Evolutionary conservation across 2,113 vertebrate species (phyloP).

Genomic region (Callospermophilus lateralis): DNA sequence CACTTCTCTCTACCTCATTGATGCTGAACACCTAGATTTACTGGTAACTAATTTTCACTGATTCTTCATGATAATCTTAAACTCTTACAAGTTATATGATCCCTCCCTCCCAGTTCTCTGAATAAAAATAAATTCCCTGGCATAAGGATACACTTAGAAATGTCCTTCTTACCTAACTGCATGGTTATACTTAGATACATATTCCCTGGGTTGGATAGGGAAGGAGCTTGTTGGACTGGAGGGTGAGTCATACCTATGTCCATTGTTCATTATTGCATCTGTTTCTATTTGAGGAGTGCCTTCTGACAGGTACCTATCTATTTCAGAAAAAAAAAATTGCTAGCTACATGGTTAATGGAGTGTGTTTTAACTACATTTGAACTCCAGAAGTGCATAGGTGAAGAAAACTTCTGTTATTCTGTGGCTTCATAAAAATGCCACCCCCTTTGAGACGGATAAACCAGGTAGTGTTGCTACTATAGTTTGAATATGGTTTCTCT

Average conservation of each 20-base stretch:
- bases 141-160: neutral
- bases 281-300: slow-evolving; percentile 41
- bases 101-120: neutral
- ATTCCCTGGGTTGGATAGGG: neutral
- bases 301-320: slow-evolving; percentile 31
- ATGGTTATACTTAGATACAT: neutral
- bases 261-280: neutral
- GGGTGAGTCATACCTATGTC: slow-evolving; percentile 8
- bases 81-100: neutral
- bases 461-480: neutral
- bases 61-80: neutral
- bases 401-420: neutral
- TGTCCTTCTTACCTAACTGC: neutral
- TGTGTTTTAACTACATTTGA: slow-evolving; percentile 1
- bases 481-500: neutral
- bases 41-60: neutral
- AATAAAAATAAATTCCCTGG: slow-evolving; percentile 47
- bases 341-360: slow-evolving; percentile 34
- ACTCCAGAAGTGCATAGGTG: neutral
- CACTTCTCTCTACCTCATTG: neutral
- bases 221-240: neutral
- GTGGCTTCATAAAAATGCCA: neutral
- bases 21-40: neutral
- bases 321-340: neutral
- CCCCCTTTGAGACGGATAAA: neutral